Evolutionary conservation across 2,113 vertebrate genomes (phyloP).

Genomic region (Propithecus coquereli): DNA sequence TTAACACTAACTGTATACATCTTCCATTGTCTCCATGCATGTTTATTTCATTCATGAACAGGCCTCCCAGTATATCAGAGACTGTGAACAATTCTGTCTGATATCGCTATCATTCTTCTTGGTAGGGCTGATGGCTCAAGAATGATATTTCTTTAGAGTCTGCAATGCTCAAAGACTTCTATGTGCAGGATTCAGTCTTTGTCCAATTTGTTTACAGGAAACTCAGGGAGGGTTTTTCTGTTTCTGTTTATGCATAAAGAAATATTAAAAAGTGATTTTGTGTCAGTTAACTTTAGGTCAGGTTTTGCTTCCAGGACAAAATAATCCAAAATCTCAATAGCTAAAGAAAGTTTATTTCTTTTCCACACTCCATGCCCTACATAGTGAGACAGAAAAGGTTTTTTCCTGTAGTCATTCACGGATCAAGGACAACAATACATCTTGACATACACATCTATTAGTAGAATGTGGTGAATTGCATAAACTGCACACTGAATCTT

Average conservation of each 20-base stretch:
- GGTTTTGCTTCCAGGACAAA: not conserved
- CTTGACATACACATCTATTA: not conserved
- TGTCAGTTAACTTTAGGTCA: not conserved
- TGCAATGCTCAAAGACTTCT: not conserved
- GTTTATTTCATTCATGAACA: slow-evolving; percentile 35
- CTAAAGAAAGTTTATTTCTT: not conserved
- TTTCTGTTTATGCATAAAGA: not conserved
- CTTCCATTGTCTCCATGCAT: not conserved
- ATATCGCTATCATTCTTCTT: not conserved
- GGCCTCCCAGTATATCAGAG: not conserved
- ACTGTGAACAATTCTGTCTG: not conserved
- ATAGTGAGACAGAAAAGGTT: not conserved
- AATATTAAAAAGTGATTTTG: not conserved
- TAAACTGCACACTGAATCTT: not conserved
- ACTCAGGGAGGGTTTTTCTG: not conserved
- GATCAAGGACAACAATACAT: not conserved
- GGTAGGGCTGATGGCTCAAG: not conserved
- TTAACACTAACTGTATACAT: not conserved
- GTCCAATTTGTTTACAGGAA: not conserved
- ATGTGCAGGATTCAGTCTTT: not conserved
- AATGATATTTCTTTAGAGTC: not conserved
- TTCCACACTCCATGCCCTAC: not conserved
- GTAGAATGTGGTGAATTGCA: not conserved
- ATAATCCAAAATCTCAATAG: not conserved
- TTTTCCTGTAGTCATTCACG: not conserved